Conservation (phyloP, 2,113 vertebrate species). For the Xiphophorus hellerii region DNA sequence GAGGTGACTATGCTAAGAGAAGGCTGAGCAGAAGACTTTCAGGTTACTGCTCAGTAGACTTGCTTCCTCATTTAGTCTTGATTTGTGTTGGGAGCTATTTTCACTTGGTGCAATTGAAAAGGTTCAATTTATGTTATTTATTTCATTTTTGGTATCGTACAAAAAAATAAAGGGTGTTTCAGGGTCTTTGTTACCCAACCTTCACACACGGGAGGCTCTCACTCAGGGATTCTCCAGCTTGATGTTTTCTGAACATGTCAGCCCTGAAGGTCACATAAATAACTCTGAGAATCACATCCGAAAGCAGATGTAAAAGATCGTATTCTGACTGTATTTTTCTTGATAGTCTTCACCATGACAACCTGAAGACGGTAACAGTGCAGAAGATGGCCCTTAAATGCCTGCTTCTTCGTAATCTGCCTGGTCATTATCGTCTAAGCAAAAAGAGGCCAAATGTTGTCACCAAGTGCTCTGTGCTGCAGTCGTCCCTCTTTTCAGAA, state of each 20-base stretch:
- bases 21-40: conserved; percentile 90
- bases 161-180: conserved; percentile 30
- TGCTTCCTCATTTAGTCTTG: conserved; percentile 29
- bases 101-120: conserved; percentile 32
- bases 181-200: conserved; percentile 65
- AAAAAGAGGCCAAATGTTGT: conserved; percentile 64
- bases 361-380: conserved; percentile 46
- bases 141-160: conserved; percentile 7
- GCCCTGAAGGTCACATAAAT: conserved; percentile 64
- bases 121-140: conserved; percentile 21
- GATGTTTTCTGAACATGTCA: conserved; percentile 53
- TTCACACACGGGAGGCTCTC: conserved; percentile 58
- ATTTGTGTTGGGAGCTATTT: conserved; percentile 17
- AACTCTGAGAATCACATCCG: conserved; percentile 33
- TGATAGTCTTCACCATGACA: conserved; percentile 50
- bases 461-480: conserved; percentile 46
- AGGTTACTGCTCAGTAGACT: conserved; percentile 74
- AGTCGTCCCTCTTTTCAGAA: conserved; percentile 44
- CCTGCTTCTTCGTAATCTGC: conserved; percentile 55
- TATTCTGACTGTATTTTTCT: conserved; percentile 12
- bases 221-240: conserved; percentile 53
- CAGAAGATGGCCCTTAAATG: conserved; percentile 45
- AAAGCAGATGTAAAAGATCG: conserved; percentile 32
- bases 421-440: conserved; percentile 61
- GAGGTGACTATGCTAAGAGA: conserved; percentile 86